Evolutionary conservation across 1,140 invertebrate genomes (phyloP), one percentile per base, ranked within the genome.

Genomic region (Hylaeus volcanicus): DNA sequence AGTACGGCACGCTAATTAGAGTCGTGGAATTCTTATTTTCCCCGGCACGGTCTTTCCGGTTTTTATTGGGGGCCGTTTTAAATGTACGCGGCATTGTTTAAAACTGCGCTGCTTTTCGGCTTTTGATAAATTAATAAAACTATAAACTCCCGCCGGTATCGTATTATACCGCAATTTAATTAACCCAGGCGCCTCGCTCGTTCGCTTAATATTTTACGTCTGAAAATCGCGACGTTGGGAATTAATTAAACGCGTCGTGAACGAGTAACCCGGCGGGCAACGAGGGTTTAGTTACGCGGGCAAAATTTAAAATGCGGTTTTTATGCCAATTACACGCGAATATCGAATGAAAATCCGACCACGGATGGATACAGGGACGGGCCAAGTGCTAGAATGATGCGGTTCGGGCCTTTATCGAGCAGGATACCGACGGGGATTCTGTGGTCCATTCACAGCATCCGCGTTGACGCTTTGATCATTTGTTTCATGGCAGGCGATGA

Each of bases 381-480:
- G 48, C 65, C 58, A 65, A 82, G 77, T 68, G 72, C 48, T 75
- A 75, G 66, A 56, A 74, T 58, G 83, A 77, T 71, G 74, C 65
- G 79, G 70, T 68, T 74, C 79, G 39, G 70, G 64, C 79, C 83
- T 85, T 85, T 86, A 82, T 85, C 83, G 79, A 53, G 71, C 74
- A 77, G 85, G 86, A 84, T 60, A 78, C 86, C 64, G n/a, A 48
- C 66, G 60, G 81, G 71, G 86, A 69, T 85, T 55, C 86, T 86
- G 86, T 63, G 86, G 88, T 89, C 81, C 83, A 79, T 88, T 89
- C 83, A 80, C 75, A 82, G 81, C 87, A 83, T 86, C 83, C 83
- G 85, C 76, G 85, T 85, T 87, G 87, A 89, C 87, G 85, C 88
- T 89, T 89, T 88, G 88, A 89, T 89, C 88, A 88, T 89, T 89